Evolutionary conservation across 2,888 invertebrate genomes (phyloP), one percentile per base, ranked within the genome.

Genomic region (Brenthis ino): DNA sequence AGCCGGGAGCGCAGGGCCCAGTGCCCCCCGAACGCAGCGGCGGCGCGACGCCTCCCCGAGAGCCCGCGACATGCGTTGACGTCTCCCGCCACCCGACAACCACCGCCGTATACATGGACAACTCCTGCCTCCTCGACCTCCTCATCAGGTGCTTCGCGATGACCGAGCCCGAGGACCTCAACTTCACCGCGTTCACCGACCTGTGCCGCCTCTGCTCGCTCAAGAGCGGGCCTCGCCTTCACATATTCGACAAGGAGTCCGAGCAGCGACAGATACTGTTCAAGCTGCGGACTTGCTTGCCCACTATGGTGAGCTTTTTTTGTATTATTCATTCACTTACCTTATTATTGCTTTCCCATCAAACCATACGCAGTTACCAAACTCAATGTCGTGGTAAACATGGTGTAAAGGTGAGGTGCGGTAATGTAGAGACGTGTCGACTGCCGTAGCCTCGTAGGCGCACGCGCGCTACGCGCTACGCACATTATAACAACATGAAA

Each of bases 201-300:
- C 93, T 95, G 77, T 96, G 95, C 85, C 93, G 95, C 82, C 93
- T 96, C 76, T 96, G 95, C 85, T 95, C 95, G 77, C 90, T 95
- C 77, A 95, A 95, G 87, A 94, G 94, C 82, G 95, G 94, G 74
- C 95, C 95, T 77, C 93, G 95, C 84, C 93, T 95, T 77, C 95
- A 95, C 84, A 94, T 95, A 82, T 95, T 95, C 84, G 95, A 95
- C 82, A 95, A 95, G 84, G 95, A 95, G 84, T 94, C 95, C 65
- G 95, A 95, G 83, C 95, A 95, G 84, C 91, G 95, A 77, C 95
- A 95, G 87, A 90, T 95, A 76, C 90, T 95, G 69, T 95, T 95
- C 84, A 96, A 96, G 84, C 93, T 96, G 81, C 93, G 95, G 81
- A 95, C 95, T 78, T 94, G 95, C 80, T 91, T 95, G 83, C 95